Percentiles rank a stretch among this genome's conserved stretches.
phyloP scores from a whole-genome alignment of 2,797 vertebrate species.

The Rhyacichthys aspro region DNA sequence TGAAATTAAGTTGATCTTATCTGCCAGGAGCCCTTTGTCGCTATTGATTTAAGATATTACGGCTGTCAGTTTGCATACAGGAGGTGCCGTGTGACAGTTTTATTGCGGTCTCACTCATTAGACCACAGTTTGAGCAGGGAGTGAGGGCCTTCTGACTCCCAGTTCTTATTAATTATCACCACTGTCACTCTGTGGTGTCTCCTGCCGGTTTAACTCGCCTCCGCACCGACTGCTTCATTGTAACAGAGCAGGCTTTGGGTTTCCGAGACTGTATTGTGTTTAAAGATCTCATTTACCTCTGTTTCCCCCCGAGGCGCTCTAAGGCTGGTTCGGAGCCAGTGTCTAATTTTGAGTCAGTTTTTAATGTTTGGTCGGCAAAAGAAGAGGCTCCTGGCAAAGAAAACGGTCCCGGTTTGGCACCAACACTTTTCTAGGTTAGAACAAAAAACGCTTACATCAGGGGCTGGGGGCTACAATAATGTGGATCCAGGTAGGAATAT shows the following conservation, averaged over 20 bases:
- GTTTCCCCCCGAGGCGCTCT: neutral
- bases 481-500: neutral
- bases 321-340: constrained; percentile 6
- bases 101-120: constrained; percentile 69
- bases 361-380: constrained; percentile 1
- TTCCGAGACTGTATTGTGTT: constrained; percentile 46
- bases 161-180: constrained; percentile 53
- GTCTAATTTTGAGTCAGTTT: constrained; percentile 2
- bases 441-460: neutral
- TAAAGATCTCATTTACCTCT: constrained; percentile 34
- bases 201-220: constrained; percentile 38
- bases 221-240: constrained; percentile 30
- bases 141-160: constrained; percentile 32
- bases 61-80: constrained; percentile 69
- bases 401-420: neutral
- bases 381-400: neutral
- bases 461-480: neutral
- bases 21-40: constrained; percentile 74
- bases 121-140: constrained; percentile 19
- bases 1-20: constrained; percentile 82
- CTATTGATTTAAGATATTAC: constrained; percentile 81
- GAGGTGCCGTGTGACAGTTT: constrained; percentile 61
- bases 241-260: constrained; percentile 14
- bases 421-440: neutral
- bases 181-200: constrained; percentile 46